Conservation (phyloP, 1,140 invertebrate species). For the Procambarus virginalis region DNA sequence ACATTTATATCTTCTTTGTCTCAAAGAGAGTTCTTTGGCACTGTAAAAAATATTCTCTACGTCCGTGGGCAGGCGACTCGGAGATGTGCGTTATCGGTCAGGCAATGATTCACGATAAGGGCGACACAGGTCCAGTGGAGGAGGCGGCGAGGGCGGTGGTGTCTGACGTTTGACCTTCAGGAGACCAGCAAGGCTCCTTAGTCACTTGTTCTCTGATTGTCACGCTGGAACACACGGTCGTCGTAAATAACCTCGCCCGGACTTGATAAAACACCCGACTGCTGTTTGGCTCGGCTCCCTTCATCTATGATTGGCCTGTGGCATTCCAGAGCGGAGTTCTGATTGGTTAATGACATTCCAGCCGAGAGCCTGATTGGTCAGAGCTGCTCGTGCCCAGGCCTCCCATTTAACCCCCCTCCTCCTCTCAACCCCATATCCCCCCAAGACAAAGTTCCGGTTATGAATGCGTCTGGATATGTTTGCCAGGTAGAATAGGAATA, state of each 20-base stretch:
- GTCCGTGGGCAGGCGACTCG: neutral
- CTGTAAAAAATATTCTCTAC: no score
- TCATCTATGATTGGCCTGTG: neutral
- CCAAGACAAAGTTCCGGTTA: slow-evolving; percentile 10
- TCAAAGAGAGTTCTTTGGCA: no score
- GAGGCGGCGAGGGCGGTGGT: neutral
- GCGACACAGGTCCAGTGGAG: neutral
- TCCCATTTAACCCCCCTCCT: neutral
- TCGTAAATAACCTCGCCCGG: neutral
- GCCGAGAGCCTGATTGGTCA: slow-evolving; percentile 10
- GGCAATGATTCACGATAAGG: neutral
- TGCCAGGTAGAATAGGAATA: neutral
- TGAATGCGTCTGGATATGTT: neutral
- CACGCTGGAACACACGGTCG: neutral
- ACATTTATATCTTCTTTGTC: no score
- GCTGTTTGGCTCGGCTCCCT: neutral
- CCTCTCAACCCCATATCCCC: neutral
- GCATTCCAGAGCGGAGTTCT: neutral
- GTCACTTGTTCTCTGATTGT: neutral
- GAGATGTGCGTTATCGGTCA: neutral
- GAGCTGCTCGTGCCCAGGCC: neutral
- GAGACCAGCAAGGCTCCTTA: no score
- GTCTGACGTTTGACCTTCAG: neutral
- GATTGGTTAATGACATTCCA: slow-evolving; percentile 9
- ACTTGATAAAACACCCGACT: neutral